Conservation (phyloP, 2,113 vertebrate genomes). For the Thryonomys swinderianus region DNA sequence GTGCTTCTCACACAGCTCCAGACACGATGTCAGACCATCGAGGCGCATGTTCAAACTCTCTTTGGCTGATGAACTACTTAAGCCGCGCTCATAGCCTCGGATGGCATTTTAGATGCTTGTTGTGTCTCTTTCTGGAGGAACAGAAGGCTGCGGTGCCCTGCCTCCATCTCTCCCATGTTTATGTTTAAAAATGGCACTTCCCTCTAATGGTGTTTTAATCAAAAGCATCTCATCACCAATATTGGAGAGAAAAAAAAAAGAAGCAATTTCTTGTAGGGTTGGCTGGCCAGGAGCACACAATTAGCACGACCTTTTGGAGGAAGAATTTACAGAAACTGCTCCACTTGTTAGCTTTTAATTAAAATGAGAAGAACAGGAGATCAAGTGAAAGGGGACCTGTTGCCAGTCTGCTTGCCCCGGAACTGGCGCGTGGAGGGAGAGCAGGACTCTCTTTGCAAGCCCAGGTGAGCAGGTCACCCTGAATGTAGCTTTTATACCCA, state of each 20-base stretch:
- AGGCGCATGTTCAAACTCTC: constrained; percentile 67
- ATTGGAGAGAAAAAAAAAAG: constrained; percentile 39
- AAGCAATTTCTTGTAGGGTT: constrained; percentile 55
- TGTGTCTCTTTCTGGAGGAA: constrained; percentile 58
- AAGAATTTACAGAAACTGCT: constrained; percentile 70
- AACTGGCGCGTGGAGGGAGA: background rate
- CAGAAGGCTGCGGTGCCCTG: constrained; percentile 48
- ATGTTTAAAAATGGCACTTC: constrained; percentile 62
- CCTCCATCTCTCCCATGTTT: constrained; percentile 60
- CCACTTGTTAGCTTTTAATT: constrained; percentile 64
- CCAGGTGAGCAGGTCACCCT: constrained; percentile 70
- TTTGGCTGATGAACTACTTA: constrained; percentile 77
- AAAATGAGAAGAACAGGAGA: constrained; percentile 65
- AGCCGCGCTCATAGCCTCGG: constrained; percentile 70
- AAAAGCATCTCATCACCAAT: constrained; percentile 78
- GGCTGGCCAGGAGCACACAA: constrained; percentile 79
- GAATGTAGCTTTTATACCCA: constrained; percentile 67
- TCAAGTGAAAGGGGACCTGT: constrained; percentile 54
- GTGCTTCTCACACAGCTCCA: constrained; percentile 62
- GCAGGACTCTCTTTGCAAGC: constrained; percentile 34
- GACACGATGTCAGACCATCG: constrained; percentile 61
- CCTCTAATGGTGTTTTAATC: constrained; percentile 72
- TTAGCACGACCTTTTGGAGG: constrained; percentile 74
- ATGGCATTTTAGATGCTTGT: constrained; percentile 70
- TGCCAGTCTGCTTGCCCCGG: constrained; percentile 46